Base-by-base conservation (phyloP, 1,140 invertebrate genomes). In the Pygmarrhopalites habei region DNA sequence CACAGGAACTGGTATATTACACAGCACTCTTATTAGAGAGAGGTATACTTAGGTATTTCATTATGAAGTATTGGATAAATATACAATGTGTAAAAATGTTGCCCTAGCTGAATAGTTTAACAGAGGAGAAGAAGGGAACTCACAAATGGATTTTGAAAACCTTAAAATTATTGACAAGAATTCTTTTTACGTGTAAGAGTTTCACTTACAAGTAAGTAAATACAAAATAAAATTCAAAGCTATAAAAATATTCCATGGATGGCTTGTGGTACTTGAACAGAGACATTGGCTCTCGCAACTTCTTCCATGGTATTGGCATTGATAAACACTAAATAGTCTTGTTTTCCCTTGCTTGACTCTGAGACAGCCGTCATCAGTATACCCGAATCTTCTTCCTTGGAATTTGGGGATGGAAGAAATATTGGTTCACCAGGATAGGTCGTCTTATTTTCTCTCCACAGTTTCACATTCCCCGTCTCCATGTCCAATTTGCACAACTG, bases 241-340 rank as follows among this genome's bases (percentile, higher is more conserved):
- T n/a, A n/a, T 49, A 68, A 23, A 28, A 70, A 74, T 12, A 74
- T 39, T 10, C 78, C 77, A 66, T 79, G 78, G 53, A 79, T 72
- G 39, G 73, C 72, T 28, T 73, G 70, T 15, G 76, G 74, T 56
- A 78, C 68, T 55, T 73, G 72, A 43, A 69, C 69, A 25, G 71
- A 65, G 0, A 77, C 68, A 21, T 69, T 66, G 4, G 77, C 77
- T 44, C 77, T 49, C 2, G 73, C 77, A 0, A 79, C 44, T 69
- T 79, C 77, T 17, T 60, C 73, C 67, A 79, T 72, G 5, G 67
- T 74, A 58, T 71, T 67, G 1, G 75, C 77, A 65, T 79, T 73
- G 43, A 79, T 65, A 26, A 79, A 65, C n/a, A 77, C 35, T 10
- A 79, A 49, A 60, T 73, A 79, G 65, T 76, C 72, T 28, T 70